Conservation (phyloP, 1,140 invertebrate genomes). For the Heliconius nattereri region DNA sequence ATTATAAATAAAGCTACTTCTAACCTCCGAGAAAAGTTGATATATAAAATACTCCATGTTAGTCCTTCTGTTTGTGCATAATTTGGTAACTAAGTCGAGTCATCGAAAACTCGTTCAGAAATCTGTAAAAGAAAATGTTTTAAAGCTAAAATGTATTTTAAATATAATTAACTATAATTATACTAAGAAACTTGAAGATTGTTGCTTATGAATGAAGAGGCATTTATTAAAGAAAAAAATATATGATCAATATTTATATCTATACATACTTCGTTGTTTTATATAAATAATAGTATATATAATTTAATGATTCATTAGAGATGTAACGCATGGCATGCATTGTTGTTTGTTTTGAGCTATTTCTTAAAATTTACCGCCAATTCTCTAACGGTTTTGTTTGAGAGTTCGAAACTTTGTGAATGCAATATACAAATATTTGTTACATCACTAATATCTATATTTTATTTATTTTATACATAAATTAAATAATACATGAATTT, state of each 20-base stretch:
- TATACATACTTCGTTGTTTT: neutral
- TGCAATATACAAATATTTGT: too few relatives aligned
- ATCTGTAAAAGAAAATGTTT: conserved; percentile 58
- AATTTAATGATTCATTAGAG: too few relatives aligned
- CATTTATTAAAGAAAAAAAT: neutral
- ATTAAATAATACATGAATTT: too few relatives aligned
- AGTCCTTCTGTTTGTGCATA: conserved; percentile 25
- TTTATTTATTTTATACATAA: too few relatives aligned
- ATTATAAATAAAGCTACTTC: neutral
- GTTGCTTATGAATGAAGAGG: neutral
- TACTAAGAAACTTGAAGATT: neutral
- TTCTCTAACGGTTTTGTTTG: too few relatives aligned
- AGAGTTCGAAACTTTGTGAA: too few relatives aligned
- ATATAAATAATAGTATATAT: too few relatives aligned
- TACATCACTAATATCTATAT: too few relatives aligned
- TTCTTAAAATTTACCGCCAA: too few relatives aligned
- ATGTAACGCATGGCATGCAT: too few relatives aligned
- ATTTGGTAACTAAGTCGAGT: conserved; percentile 54
- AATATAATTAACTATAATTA: too few relatives aligned
- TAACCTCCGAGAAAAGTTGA: neutral
- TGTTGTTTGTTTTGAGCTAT: too few relatives aligned
- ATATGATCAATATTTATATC: neutral
- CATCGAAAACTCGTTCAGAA: conserved; percentile 52
- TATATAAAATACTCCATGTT: conserved; percentile 16
- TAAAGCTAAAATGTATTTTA: neutral